Conservation (phyloP, 2,888 invertebrate species). For the Lutraria lutraria region DNA sequence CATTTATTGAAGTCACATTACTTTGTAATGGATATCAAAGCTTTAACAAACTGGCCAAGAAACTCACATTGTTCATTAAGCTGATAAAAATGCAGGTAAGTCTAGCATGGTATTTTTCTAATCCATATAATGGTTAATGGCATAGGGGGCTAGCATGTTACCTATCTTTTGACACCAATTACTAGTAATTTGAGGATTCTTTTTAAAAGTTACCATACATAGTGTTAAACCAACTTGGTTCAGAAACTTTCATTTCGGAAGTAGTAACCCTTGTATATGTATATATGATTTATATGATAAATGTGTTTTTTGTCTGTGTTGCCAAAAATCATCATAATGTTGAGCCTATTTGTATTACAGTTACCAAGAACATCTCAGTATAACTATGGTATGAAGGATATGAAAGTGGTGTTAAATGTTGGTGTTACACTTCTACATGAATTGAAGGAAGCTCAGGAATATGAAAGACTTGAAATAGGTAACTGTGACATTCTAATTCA, state of each 20-base stretch:
- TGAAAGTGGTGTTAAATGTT: conserved; percentile 74
- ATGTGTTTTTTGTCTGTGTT: too few species aligned
- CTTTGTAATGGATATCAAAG: conserved; percentile 82
- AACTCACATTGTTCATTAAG: conserved; percentile 80
- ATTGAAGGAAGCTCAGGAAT: conserved; percentile 57
- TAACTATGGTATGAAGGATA: conserved; percentile 75
- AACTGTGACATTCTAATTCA: neutral
- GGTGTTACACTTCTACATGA: conserved; percentile 60
- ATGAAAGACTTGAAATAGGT: conserved; percentile 61
- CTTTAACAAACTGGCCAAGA: conserved; percentile 77
- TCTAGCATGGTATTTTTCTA: too few species aligned
- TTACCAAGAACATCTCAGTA: conserved; percentile 76
- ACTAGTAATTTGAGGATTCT: too few species aligned
- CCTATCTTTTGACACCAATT: too few species aligned
- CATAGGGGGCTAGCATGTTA: too few species aligned
- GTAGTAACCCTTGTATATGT: too few species aligned
- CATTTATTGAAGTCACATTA: conserved; percentile 79
- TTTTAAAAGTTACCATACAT: too few species aligned
- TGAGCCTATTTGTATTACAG: conserved; percentile 57
- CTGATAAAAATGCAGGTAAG: conserved; percentile 82
- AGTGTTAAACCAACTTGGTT: too few species aligned
- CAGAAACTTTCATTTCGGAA: too few species aligned
- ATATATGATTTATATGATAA: too few species aligned
- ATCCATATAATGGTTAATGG: neutral
- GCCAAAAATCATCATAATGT: too few species aligned